Percentiles rank a stretch among this genome's conserved stretches.
These are phyloP conservation scores for Varanus salvator DNA, from an alignment of 2,113 vertebrate genomes.

Conservation along the genomic window DNA sequence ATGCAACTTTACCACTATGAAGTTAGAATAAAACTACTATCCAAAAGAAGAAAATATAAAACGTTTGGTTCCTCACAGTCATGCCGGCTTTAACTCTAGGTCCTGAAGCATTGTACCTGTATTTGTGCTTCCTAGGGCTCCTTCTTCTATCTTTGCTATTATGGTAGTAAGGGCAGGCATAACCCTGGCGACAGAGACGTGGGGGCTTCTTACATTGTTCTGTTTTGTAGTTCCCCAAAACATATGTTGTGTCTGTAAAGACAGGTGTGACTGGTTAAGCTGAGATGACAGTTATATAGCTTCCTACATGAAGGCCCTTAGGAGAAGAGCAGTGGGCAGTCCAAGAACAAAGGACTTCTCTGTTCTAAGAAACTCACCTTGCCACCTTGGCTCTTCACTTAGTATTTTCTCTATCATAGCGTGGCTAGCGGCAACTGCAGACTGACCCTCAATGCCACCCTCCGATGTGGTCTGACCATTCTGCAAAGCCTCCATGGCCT, in stretches of 20 bases:
- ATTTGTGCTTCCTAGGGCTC: constrained; percentile 97
- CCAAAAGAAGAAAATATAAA: not conserved
- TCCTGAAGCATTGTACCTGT: constrained; percentile 82
- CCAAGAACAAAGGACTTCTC: constrained; percentile 1
- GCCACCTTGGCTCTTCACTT: constrained; percentile 95
- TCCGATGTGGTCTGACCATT: constrained; percentile 87
- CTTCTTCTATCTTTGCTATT: constrained; percentile 98
- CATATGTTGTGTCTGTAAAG: constrained; percentile 89
- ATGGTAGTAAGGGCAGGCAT: constrained; percentile 97
- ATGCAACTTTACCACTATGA: not conserved
- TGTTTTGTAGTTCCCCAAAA: constrained; percentile 97
- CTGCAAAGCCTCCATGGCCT: constrained; percentile 92
- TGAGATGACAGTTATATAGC: not conserved
- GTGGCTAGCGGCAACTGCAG: constrained; percentile 93
- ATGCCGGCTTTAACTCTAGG: not conserved
- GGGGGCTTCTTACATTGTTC: constrained; percentile 98
- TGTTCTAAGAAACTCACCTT: constrained; percentile 79
- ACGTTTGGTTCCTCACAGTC: not conserved
- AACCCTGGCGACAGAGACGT: constrained; percentile 96
- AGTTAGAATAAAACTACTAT: not conserved
- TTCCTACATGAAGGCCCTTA: not conserved
- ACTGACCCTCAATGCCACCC: constrained; percentile 89
- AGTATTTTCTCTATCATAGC: constrained; percentile 97
- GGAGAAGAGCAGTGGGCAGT: not conserved
- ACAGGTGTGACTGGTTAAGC: constrained; percentile 7